Evolutionary conservation across 2,797 vertebrate species (phyloP).

Genomic region (Botia almorhae): DNA sequence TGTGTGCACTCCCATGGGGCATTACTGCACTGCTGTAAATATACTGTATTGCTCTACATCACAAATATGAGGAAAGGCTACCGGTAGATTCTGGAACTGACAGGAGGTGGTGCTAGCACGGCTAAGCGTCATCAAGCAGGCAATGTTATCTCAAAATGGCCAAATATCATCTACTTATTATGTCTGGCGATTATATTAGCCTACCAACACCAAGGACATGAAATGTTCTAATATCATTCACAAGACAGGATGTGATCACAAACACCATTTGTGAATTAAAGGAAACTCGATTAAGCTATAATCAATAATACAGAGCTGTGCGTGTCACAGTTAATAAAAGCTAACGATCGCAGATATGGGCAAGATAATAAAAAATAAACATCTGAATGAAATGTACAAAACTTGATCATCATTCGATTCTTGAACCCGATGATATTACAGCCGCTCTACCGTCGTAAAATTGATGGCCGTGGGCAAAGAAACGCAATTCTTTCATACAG

Average conservation of each 20-base stretch:
- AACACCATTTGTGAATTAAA: not conserved
- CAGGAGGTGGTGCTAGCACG: not conserved
- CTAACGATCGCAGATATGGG: not conserved
- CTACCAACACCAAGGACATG: not conserved
- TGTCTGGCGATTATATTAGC: not conserved
- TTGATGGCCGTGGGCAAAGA: constrained; percentile 39
- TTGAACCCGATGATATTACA: constrained; percentile 41
- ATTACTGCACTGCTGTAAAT: not conserved
- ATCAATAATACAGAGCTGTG: not conserved
- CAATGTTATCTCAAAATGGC: not conserved
- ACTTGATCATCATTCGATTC: constrained; percentile 47
- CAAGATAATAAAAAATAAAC: not conserved
- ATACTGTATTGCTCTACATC: not conserved
- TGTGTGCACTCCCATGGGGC: too few species aligned
- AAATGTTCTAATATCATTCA: not conserved
- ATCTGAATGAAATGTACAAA: constrained; percentile 45
- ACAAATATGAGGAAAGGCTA: not conserved
- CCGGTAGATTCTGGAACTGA: not conserved
- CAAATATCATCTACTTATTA: not conserved
- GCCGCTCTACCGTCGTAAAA: constrained; percentile 13
- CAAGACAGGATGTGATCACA: not conserved
- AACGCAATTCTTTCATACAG: constrained; percentile 35
- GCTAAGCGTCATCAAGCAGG: not conserved
- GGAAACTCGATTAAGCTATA: not conserved
- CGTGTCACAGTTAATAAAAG: not conserved